phyloP scores from a whole-genome alignment of 30 jellyfish, hydroid and myxozoan species.

The Aurelia sp. region DNA sequence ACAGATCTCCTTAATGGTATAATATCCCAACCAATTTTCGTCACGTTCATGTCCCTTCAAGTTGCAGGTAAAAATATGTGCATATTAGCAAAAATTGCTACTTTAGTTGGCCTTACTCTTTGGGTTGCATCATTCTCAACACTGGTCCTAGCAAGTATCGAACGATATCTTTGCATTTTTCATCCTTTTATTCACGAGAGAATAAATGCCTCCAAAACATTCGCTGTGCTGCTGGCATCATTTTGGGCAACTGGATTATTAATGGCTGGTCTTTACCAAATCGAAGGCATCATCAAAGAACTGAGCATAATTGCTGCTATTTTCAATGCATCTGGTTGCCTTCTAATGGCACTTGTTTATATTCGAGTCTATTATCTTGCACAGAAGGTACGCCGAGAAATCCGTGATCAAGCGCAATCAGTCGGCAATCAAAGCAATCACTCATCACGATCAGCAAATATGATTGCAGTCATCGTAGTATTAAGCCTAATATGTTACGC shows the following conservation, averaged over 20 bases:
- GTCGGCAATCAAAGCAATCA: neutral
- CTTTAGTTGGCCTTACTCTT: neutral
- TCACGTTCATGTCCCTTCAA: slow-evolving; percentile 15
- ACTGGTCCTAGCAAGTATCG: slow-evolving; percentile 27
- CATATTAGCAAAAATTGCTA: slow-evolving; percentile 1
- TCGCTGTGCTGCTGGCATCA: neutral
- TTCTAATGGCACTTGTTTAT: slow-evolving; percentile 1
- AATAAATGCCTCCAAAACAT: neutral
- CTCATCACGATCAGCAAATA: slow-evolving; percentile 5
- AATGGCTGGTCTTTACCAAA: neutral
- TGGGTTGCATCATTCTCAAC: slow-evolving; percentile 13
- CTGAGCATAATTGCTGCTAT: neutral
- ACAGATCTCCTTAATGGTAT: slow-evolving; percentile 16
- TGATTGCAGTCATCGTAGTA: slow-evolving; percentile 23
- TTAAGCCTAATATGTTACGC: neutral
- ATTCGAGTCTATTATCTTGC: slow-evolving; percentile 10
- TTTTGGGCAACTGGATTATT: slow-evolving; percentile 1
- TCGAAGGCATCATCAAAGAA: neutral
- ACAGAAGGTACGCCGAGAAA: slow-evolving; percentile 20
- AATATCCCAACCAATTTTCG: neutral
- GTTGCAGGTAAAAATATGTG: slow-evolving; percentile 9
- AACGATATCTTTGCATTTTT: slow-evolving; percentile 16
- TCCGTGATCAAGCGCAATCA: slow-evolving; percentile 1
- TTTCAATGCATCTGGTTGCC: neutral
- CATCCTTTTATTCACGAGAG: slow-evolving; percentile 14